phyloP scores from a whole-genome alignment of 2,113 vertebrate species.

The Vidua macroura region DNA sequence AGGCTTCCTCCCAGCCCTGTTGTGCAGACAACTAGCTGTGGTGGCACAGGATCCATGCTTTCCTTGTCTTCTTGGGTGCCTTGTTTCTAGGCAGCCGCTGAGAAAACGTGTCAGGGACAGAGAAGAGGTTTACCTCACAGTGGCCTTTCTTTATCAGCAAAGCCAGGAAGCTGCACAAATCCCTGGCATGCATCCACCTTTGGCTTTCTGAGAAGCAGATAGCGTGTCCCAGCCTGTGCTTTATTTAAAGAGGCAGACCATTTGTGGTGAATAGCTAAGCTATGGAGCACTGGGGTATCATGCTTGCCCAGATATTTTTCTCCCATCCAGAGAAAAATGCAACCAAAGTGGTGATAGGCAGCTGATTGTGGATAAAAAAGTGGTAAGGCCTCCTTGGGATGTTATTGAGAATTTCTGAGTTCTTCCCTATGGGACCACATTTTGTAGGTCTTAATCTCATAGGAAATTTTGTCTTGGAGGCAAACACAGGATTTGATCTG shows the following conservation, averaged over 20 bases:
- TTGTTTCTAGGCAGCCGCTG: background rate
- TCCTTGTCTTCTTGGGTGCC: background rate
- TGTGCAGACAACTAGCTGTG: background rate
- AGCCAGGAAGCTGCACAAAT: constrained; percentile 73
- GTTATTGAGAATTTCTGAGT: background rate
- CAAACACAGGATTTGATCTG: background rate
- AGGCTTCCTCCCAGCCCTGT: background rate
- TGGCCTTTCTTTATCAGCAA: constrained; percentile 66
- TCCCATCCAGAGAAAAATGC: background rate
- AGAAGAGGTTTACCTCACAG: constrained; percentile 28
- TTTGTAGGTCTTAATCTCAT: background rate
- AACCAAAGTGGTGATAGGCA: background rate
- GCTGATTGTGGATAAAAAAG: background rate
- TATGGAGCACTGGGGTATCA: background rate
- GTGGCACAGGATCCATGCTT: background rate
- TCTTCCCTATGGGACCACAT: background rate
- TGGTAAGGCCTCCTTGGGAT: background rate
- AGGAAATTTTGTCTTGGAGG: background rate
- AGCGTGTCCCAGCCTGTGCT: constrained; percentile 13
- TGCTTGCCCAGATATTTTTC: background rate
- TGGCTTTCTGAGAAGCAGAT: constrained; percentile 60
- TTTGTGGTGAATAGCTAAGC: background rate
- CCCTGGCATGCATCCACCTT: constrained; percentile 68
- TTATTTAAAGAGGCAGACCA: constrained; percentile 55
- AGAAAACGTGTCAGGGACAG: background rate